A percentile compares a stretch with the other conserved stretches of the same genome.
These are phyloP conservation scores for Arge pagana DNA, from an alignment of 2,888 invertebrate genomes.

Conservation along the genomic window DNA sequence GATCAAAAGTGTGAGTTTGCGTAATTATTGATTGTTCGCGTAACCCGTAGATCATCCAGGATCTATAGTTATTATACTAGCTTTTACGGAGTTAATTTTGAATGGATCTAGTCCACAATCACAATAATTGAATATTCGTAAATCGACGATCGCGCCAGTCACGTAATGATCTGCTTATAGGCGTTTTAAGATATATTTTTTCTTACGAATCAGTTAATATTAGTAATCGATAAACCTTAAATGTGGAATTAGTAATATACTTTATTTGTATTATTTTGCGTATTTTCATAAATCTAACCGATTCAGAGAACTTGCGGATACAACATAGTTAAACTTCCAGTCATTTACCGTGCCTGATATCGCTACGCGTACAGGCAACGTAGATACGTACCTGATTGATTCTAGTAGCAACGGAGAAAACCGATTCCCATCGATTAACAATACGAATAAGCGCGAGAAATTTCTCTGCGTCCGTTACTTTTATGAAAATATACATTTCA, in stretches of 20 bases:
- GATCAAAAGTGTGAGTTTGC: conserved; percentile 2
- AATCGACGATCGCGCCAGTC: conserved; percentile 18
- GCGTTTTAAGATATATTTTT: conserved; percentile 5
- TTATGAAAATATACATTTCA: conserved; percentile 21
- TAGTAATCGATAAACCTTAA: conserved; percentile 6
- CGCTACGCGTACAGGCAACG: no score
- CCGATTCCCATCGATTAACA: conserved; percentile 6
- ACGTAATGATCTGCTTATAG: conserved; percentile 21
- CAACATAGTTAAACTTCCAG: no score
- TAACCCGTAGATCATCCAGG: conserved; percentile 13
- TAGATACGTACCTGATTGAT: no score
- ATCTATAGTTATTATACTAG: conserved; percentile 35
- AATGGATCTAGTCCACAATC: conserved; percentile 49
- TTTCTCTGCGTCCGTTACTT: conserved; percentile 6
- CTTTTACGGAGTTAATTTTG: conserved; percentile 37
- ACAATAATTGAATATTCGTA: conserved; percentile 26
- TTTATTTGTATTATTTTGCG: not conserved
- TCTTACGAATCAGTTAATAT: conserved; percentile 3
- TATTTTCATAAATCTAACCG: conserved; percentile 16
- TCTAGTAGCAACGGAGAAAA: no score
- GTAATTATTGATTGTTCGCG: conserved; percentile 20
- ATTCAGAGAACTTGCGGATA: not conserved
- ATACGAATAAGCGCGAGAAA: not conserved
- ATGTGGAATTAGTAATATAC: conserved; percentile 1
- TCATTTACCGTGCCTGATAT: no score